A percentile compares a stretch with the other conserved stretches of the same genome.
These are phyloP conservation scores for Cottoperca gobio DNA, from an alignment of 2,797 vertebrate species.

Conservation along the genomic window DNA sequence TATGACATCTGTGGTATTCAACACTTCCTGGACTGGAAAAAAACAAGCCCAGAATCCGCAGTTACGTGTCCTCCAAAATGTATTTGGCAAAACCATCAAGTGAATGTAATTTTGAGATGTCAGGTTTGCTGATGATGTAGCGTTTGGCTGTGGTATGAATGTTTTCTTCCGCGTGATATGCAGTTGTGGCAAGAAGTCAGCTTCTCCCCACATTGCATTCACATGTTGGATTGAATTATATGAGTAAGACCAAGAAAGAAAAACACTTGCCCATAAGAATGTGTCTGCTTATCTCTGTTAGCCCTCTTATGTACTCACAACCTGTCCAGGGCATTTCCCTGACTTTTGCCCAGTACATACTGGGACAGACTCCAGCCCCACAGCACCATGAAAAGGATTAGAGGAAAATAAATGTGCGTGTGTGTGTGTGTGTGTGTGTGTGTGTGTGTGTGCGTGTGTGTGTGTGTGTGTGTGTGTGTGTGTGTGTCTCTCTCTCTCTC, in stretches of 20 bases:
- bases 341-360: constrained; percentile 37
- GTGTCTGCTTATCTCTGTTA: constrained; percentile 54
- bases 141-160: background rate
- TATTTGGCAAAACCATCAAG: background rate
- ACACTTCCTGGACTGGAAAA: background rate
- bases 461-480: background rate
- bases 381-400: constrained; percentile 40
- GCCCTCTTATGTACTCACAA: constrained; percentile 31
- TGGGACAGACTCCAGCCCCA: constrained; percentile 50
- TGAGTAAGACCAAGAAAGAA: background rate
- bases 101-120: background rate
- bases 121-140: background rate
- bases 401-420: constrained; percentile 13
- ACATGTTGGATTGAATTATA: background rate
- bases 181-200: background rate
- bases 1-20: background rate
- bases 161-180: background rate
- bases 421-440: background rate
- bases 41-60: background rate
- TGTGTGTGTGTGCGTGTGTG: constrained; percentile 1
- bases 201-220: background rate
- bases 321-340: constrained; percentile 41
- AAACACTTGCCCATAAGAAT: constrained; percentile 2
- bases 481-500: constrained; percentile 34
- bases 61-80: background rate